These are phyloP conservation scores for Rhipidura dahli DNA, from an alignment of 2,113 vertebrate genomes.

Conservation along the genomic window DNA sequence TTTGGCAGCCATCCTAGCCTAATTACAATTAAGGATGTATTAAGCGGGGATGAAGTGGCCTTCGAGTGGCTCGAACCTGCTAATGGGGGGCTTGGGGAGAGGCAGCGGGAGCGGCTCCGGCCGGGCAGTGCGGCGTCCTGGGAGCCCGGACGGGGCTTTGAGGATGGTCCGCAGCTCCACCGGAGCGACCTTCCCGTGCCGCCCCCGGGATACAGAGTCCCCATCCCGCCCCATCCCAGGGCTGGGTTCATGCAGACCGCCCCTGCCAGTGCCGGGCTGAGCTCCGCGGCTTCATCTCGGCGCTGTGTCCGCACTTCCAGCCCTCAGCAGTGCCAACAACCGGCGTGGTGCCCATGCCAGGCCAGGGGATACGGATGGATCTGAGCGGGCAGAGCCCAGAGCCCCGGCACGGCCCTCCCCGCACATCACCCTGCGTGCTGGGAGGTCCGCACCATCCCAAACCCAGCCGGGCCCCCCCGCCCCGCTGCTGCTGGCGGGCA, in stretches of 20 bases:
- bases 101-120: neutral
- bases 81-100: neutral
- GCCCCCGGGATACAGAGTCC: neutral
- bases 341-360: rapidly evolving
- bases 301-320: neutral
- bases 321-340: neutral
- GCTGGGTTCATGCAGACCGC: neutral
- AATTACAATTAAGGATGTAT: constrained; percentile 42
- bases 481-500: rapidly evolving
- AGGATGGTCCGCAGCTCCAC: neutral
- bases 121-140: rapidly evolving
- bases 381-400: neutral
- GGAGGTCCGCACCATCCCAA: neutral
- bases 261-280: rapidly evolving
- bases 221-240: too few relatives aligned
- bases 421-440: rapidly evolving
- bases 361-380: neutral
- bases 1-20: constrained; percentile 33
- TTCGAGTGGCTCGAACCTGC: constrained; percentile 29
- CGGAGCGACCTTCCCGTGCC: neutral
- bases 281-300: neutral
- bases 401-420: neutral
- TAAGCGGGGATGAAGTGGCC: constrained; percentile 38
- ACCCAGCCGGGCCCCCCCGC: neutral
- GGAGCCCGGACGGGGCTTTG: rapidly evolving